These are phyloP conservation scores for Idaea dimidiata DNA, from an alignment of 2,888 invertebrate species.

Conservation along the genomic window DNA sequence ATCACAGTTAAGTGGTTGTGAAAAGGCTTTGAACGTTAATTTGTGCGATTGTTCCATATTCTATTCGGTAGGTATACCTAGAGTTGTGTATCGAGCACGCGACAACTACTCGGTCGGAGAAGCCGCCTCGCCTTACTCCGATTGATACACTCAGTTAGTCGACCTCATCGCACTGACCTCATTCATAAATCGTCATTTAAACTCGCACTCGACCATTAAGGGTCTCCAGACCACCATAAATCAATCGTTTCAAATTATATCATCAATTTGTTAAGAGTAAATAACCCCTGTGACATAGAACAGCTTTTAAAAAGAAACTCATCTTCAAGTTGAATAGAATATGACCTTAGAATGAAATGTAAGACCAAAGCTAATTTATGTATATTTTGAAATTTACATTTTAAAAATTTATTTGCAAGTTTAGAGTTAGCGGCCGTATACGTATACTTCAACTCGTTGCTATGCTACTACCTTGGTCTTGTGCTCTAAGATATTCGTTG, in stretches of 20 bases:
- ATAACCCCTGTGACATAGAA: not conserved
- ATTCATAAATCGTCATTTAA: conserved; percentile 77
- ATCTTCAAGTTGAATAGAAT: not conserved
- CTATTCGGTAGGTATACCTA: conserved; percentile 11
- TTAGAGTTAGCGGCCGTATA: not conserved
- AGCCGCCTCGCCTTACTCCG: conserved; percentile 23
- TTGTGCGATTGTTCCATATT: not conserved
- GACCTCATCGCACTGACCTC: conserved; percentile 69
- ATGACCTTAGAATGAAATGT: not conserved
- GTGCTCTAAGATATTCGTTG: not conserved
- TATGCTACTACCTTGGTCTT: conserved; percentile 5
- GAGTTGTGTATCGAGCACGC: conserved; percentile 61
- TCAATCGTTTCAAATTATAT: conserved; percentile 29
- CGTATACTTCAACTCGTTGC: too few relatives aligned
- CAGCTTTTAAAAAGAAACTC: not conserved
- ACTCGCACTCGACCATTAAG: conserved; percentile 62
- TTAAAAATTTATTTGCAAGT: not conserved
- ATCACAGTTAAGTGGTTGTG: conserved; percentile 1
- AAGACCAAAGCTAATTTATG: too few relatives aligned
- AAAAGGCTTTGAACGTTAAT: not conserved
- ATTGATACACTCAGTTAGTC: conserved; percentile 59
- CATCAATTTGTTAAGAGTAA: conserved; percentile 11
- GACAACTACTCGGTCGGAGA: conserved; percentile 31
- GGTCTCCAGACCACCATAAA: conserved; percentile 53
- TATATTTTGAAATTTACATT: too few relatives aligned